Percentiles rank a stretch among this genome's conserved stretches.
phyloP scores from a whole-genome alignment of 2,113 vertebrate genomes.

The Melierax canorus region DNA sequence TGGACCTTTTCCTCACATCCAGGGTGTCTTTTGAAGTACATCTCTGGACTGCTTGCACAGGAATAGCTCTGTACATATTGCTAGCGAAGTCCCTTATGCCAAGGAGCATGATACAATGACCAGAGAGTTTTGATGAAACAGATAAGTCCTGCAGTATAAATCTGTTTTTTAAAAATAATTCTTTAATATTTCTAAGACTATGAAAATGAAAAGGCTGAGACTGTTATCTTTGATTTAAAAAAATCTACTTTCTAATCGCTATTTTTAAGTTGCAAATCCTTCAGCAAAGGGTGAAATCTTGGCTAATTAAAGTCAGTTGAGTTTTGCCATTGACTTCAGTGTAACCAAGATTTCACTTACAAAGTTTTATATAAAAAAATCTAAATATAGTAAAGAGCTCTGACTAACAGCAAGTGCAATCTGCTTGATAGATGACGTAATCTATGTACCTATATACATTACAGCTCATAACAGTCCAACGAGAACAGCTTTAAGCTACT shows the following conservation, averaged over 20 bases:
- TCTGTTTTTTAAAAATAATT: background rate
- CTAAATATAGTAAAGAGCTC: background rate
- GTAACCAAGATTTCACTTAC: background rate
- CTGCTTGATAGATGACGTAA: background rate
- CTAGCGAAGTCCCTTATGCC: background rate
- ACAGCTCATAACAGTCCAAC: background rate
- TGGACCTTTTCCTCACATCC: background rate
- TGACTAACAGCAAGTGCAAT: conserved; percentile 33
- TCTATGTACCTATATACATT: background rate
- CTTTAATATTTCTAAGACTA: background rate
- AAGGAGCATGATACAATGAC: background rate
- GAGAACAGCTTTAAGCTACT: background rate
- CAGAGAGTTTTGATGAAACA: background rate
- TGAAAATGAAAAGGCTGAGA: background rate
- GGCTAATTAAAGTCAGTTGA: background rate
- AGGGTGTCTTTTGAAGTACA: background rate
- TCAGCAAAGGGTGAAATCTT: background rate
- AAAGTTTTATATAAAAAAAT: background rate
- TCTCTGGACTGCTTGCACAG: background rate
- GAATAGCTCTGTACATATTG: background rate
- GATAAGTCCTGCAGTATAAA: background rate
- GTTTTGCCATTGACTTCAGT: background rate
- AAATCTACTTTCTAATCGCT: background rate
- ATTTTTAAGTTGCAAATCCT: background rate
- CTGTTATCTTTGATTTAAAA: background rate